Evolutionary conservation across 1,140 invertebrate genomes (phyloP), one percentile per base, ranked within the genome.

Genomic region (Subanguina moxae): DNA sequence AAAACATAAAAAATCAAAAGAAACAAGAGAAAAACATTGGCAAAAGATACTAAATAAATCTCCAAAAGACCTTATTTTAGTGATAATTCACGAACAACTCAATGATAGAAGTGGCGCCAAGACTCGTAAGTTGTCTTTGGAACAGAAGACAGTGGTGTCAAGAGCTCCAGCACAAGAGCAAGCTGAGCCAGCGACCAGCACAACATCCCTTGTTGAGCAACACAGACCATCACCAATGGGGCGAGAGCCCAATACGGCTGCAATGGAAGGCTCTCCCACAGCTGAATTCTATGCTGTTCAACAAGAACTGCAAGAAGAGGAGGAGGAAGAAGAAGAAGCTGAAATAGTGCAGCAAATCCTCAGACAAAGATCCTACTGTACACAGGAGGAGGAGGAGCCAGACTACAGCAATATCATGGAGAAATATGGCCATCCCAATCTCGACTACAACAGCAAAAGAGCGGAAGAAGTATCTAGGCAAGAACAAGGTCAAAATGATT

Each of bases 71-170:
- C n/a, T 38, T n/a, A 27, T 30, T 30, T 19, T 62, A 30, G 56
- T 59, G 19, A 67, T 27, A 9, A 15, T 67, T 38, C 57, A 45
- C 46, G 38, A 46, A 48, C 23, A 62, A 30, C 32, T 58, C n/a
- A 42, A 32, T 56, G 27, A 43, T 25, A 59, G 13, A 19, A n/a
- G 32, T 45, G 15, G 59, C 45, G 28, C 15, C 48, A 48, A 25
- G 27, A 64, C 21, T 28, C 32, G 32, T n/a, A 64, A 61, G 43
- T 27, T 64, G 23, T 25, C 46, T 57, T 63, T 15, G 43, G 64
- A 56, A 64, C 66, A 28, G 42, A 30, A 67, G 5, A 28, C 61
- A 32, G 56, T 62, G 28, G 25, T 62, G 19, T 64, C 62, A 23
- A 56, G 42, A 13, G 32, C 59, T 32, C 21, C 23, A 7, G n/a